These are phyloP conservation scores for Zoanthus sansibaricus DNA, from an alignment of 92 coral and sea anemone genomes.

Conservation along the genomic window DNA sequence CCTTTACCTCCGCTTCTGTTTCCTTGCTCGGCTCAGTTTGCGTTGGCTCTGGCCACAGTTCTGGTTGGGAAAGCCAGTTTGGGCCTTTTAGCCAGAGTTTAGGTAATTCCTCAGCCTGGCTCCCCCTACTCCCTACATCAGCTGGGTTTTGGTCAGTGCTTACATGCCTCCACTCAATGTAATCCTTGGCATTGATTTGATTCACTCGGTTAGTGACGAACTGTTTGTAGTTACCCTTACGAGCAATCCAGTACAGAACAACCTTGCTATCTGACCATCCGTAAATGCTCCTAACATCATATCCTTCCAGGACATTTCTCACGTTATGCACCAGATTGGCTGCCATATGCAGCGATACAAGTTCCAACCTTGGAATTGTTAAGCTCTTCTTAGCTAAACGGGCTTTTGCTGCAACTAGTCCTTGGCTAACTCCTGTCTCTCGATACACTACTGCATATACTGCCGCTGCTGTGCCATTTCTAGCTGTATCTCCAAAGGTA, in stretches of 20 bases:
- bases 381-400: constrained; percentile 55
- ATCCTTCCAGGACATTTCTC: constrained; percentile 6
- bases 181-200: too few relatives aligned
- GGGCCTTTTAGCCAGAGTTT: background rate
- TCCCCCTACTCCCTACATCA: background rate
- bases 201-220: too few relatives aligned
- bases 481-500: constrained; percentile 57
- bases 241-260: too few relatives aligned
- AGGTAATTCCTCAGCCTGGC: background rate
- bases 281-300: too few relatives aligned
- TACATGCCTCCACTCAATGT: too few relatives aligned
- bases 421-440: constrained; percentile 50
- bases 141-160: background rate
- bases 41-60: too few relatives aligned
- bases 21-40: background rate
- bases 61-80: background rate
- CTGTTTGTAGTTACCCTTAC: too few relatives aligned
- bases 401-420: constrained; percentile 61
- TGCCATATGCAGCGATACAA: constrained; percentile 61
- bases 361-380: constrained; percentile 56
- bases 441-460: constrained; percentile 31
- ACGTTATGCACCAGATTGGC: constrained; percentile 57
- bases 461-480: constrained; percentile 56
- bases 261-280: too few relatives aligned
- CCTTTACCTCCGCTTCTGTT: too few relatives aligned